phyloP scores from a whole-genome alignment of 2,113 vertebrate species.

The Rhagologus leucostigma region DNA sequence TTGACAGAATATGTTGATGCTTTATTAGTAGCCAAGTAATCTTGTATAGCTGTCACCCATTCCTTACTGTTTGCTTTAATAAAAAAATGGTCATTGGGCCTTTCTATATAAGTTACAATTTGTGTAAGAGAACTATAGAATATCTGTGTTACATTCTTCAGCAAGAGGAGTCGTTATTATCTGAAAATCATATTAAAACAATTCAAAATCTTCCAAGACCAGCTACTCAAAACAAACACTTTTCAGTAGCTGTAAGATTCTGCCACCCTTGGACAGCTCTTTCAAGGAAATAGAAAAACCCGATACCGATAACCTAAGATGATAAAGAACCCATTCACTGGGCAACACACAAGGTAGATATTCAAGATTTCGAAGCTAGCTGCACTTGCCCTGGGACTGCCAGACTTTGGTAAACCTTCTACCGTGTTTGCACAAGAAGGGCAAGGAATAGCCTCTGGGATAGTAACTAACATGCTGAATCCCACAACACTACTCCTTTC shows the following conservation, averaged over 20 bases:
- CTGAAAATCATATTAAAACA: background rate
- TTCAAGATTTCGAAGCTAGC: background rate
- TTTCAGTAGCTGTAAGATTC: background rate
- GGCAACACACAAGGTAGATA: background rate
- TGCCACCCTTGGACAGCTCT: accelerated
- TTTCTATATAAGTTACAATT: background rate
- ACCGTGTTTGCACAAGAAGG: background rate
- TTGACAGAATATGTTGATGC: background rate
- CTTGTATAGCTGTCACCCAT: background rate
- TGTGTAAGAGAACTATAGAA: background rate
- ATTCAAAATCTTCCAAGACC: background rate
- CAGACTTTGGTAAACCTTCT: background rate
- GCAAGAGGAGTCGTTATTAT: accelerated
- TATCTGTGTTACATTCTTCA: background rate
- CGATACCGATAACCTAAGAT: background rate
- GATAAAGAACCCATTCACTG: background rate
- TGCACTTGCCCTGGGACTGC: background rate
- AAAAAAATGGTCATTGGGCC: background rate
- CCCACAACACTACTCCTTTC: background rate
- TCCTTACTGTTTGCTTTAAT: background rate
- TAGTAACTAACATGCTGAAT: background rate
- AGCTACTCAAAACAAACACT: background rate
- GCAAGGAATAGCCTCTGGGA: background rate
- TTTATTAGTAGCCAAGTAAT: background rate
- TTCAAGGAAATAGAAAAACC: background rate